Conservation (phyloP, 2,797 vertebrate genomes). For the Salmo trutta region DNA sequence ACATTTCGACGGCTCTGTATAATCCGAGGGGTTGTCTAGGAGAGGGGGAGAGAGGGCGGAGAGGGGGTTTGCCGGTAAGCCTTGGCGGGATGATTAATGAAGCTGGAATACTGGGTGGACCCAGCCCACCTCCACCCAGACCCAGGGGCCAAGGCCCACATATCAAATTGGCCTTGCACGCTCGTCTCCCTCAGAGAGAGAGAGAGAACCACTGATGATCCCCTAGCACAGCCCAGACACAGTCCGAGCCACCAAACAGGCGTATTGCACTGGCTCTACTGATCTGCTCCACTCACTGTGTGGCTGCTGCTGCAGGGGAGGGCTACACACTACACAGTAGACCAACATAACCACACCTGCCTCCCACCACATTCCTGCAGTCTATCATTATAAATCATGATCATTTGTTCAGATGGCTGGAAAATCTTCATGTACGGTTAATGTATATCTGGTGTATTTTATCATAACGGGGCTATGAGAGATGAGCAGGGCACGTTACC, state of each 20-base stretch:
- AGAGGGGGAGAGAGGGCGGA: conserved; percentile 91
- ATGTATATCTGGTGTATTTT: neutral
- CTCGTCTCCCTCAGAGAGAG: conserved; percentile 81
- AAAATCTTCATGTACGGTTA: neutral
- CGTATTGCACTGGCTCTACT: conserved; percentile 58
- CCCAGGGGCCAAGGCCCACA: conserved; percentile 90
- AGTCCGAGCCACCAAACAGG: conserved; percentile 64
- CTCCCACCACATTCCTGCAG: conserved; percentile 12
- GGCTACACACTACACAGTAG: conserved; percentile 30
- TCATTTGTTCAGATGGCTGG: neutral
- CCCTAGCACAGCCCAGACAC: conserved; percentile 35
- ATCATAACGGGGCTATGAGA: conserved; percentile 1
- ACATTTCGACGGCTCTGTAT: conserved; percentile 99
- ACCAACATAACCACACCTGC: conserved; percentile 40
- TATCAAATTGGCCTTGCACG: conserved; percentile 84
- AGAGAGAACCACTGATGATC: conserved; percentile 13
- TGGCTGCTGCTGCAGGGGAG: conserved; percentile 40
- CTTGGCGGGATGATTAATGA: conserved; percentile 99
- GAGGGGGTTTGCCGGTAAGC: conserved; percentile 92
- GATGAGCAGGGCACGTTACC: neutral
- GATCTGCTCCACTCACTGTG: conserved; percentile 18
- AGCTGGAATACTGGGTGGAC: conserved; percentile 94
- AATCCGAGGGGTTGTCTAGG: conserved; percentile 99
- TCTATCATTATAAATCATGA: conserved; percentile 23
- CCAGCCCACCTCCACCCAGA: conserved; percentile 96